A percentile compares a stretch with the other conserved stretches of the same genome.
These are phyloP conservation scores for Xerus rutilus DNA, from an alignment of 2,797 vertebrate species.

Conservation along the genomic window DNA sequence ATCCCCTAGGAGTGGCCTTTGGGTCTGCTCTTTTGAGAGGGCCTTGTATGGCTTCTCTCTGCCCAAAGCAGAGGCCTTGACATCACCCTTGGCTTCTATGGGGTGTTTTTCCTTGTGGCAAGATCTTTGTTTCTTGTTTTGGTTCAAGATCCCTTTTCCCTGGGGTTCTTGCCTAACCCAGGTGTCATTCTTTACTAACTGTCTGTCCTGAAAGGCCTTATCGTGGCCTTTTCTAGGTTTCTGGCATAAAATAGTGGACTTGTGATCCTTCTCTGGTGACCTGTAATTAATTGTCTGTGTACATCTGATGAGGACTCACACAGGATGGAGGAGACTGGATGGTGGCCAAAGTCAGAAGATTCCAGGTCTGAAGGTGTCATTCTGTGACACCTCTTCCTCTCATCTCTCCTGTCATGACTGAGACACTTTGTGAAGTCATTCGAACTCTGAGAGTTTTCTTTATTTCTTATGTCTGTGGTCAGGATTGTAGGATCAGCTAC, in stretches of 20 bases:
- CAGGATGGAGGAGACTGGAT: conserved; percentile 85
- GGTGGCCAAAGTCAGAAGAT: conserved; percentile 87
- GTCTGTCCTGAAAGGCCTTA: conserved; percentile 84
- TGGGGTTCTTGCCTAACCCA: conserved; percentile 63
- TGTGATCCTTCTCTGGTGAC: conserved; percentile 88
- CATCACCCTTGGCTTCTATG: conserved; percentile 79
- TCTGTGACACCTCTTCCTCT: conserved; percentile 87
- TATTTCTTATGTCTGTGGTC: conserved; percentile 87
- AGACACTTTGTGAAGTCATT: conserved; percentile 83
- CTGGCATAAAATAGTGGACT: conserved; percentile 73
- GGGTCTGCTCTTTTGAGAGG: conserved; percentile 86
- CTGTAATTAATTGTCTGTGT: conserved; percentile 83
- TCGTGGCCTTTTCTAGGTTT: conserved; percentile 84
- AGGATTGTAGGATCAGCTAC: conserved; percentile 85
- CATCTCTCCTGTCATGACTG: conserved; percentile 81
- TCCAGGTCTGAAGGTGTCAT: conserved; percentile 89
- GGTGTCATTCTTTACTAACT: conserved; percentile 71
- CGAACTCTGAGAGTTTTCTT: conserved; percentile 82
- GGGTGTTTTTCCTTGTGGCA: conserved; percentile 87
- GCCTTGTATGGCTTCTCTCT: conserved; percentile 85
- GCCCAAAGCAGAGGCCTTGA: conserved; percentile 74
- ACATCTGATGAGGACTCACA: conserved; percentile 86
- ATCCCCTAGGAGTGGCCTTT: conserved; percentile 84
- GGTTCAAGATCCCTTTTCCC: conserved; percentile 79
- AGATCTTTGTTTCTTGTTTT: conserved; percentile 88